phyloP scores from a whole-genome alignment of 1,140 invertebrate species.

The Megalopta genalis region DNA sequence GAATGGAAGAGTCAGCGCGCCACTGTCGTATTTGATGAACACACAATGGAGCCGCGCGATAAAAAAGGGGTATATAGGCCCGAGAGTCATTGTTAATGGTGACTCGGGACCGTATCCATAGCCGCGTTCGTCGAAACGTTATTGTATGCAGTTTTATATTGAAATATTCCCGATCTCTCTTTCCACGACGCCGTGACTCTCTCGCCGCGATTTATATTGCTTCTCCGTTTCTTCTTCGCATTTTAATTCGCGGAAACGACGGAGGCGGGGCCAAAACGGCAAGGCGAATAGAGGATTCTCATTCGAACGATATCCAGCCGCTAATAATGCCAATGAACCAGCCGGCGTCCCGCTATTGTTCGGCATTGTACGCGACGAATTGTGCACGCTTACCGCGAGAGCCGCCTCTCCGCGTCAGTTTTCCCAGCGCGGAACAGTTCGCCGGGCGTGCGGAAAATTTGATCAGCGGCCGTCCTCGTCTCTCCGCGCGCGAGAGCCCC shows the following conservation, averaged over 20 bases:
- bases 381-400: slow-evolving; percentile 34
- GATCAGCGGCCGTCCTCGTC: slow-evolving; percentile 20
- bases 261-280: not conserved
- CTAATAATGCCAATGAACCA: slow-evolving; percentile 47
- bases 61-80: slow-evolving; percentile 6
- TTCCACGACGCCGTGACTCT: not conserved
- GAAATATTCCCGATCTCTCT: not conserved
- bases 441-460: slow-evolving; percentile 30
- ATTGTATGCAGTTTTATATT: slow-evolving; percentile 27
- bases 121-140: slow-evolving; percentile 29
- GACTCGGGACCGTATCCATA: not conserved
- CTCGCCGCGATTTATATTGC: slow-evolving; percentile 52
- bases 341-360: slow-evolving; percentile 15
- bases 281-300: slow-evolving; percentile 45
- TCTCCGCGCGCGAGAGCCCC: no score
- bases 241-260: slow-evolving; percentile 20
- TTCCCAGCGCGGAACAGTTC: slow-evolving; percentile 20
- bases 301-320: slow-evolving; percentile 45
- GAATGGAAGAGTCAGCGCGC: not conserved
- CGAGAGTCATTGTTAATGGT: not conserved
- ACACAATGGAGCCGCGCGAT: not conserved
- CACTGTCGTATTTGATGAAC: not conserved
- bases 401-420: slow-evolving; percentile 40
- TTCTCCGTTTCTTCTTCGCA: slow-evolving; percentile 39
- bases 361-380: slow-evolving; percentile 45